Base-by-base conservation (phyloP, 2,888 invertebrate species). In the Hemaris fuciformis region DNA sequence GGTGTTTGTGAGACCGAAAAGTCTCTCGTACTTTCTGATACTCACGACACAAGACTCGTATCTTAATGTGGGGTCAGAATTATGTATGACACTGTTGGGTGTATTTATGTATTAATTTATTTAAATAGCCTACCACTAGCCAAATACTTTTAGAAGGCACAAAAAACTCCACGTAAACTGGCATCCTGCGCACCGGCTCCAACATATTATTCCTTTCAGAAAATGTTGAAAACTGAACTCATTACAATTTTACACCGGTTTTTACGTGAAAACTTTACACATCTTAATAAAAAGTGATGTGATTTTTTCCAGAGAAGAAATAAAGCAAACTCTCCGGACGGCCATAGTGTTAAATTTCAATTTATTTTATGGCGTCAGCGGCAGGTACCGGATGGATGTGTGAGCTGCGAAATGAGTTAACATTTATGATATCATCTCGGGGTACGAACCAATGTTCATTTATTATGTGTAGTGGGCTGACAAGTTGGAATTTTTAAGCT, bases 311-410 rank as follows among this genome's bases (percentile, higher is more conserved):
- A 53, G 18, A 31, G 18, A 31, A 27, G 23, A 53, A 31, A 53
- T 31, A 53, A 18, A 18, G n/a, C 7, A n/a, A 53, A 53, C 56
- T 23, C 61, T n/a, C 34, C 56, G 62, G 64, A 57, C 70, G 68
- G 70, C 66, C 70, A 68, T 62, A 70, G 62, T 62, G 63, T 46
- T 63, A 70, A 68, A 71, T 67, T 71, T 71, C 71, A 71, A 71
- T 71, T 68, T 71, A 68, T 71, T 71, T 71, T 71, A 71, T 62
- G 66, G 62, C 60, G 56, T 61, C 27, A 7, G 65, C 63, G 61
- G 64, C 53, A 45, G 57, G 62, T 62, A 15, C n/a, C 53, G 53
- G 45, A 15, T 42, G 60, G 64, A 60, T 34, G 25, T 48, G 25
- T 53, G 46, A 38, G 38, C n/a, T 46, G n/a, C 5, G 31, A 31